Conservation (phyloP, 2,113 vertebrate genomes). For the Ptyas mucosa region DNA sequence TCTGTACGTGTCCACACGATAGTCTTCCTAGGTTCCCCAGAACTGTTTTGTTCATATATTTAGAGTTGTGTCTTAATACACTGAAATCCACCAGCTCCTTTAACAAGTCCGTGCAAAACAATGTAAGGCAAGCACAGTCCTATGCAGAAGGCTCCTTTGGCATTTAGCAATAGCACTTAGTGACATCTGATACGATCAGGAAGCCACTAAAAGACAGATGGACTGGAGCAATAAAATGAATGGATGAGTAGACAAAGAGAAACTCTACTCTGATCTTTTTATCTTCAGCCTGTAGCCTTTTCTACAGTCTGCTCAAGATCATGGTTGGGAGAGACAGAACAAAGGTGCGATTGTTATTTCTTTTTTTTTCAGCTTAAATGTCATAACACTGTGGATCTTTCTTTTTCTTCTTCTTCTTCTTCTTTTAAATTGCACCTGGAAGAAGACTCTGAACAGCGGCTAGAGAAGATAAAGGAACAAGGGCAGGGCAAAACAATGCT, state of each 20-base stretch:
- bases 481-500: not conserved
- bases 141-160: slow-evolving; percentile 35
- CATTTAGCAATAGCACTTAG: slow-evolving; percentile 34
- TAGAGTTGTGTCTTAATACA: not conserved
- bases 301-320: not conserved
- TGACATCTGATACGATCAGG: slow-evolving; percentile 13
- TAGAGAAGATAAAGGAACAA: not conserved
- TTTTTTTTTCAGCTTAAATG: not conserved
- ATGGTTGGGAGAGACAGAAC: slow-evolving; percentile 5
- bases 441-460: not conserved
- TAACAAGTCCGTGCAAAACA: slow-evolving; percentile 23
- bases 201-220: slow-evolving; percentile 47
- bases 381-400: not conserved
- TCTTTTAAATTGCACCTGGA: not conserved
- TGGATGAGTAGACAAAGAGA: slow-evolving; percentile 31
- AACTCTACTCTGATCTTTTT: slow-evolving; percentile 34
- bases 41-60: not conserved
- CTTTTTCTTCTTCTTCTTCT: not conserved
- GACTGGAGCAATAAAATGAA: slow-evolving; percentile 41
- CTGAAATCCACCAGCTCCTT: slow-evolving; percentile 7
- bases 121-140: not conserved
- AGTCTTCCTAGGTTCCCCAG: not conserved
- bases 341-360: not conserved
- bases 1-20: not conserved
- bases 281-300: slow-evolving; percentile 24